Conservation (phyloP, 2,888 invertebrate species). For the Melanargia galathea region DNA sequence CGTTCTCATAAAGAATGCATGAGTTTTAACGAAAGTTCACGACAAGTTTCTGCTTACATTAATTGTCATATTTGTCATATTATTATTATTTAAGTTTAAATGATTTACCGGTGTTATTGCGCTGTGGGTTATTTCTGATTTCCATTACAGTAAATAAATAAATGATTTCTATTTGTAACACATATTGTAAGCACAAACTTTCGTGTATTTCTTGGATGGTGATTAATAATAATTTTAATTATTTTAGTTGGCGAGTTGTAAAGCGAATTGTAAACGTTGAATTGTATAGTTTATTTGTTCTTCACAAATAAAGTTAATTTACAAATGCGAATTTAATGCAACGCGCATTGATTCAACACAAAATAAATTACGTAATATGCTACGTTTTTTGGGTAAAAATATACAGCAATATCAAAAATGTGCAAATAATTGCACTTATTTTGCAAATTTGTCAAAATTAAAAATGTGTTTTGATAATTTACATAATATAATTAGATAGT, state of each 20-base stretch:
- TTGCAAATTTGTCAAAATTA: too few relatives aligned
- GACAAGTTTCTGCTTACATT: too few relatives aligned
- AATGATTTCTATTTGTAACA: slow-evolving; percentile 9
- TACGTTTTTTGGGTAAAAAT: too few relatives aligned
- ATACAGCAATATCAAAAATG: too few relatives aligned
- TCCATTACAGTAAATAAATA: slow-evolving; percentile 9
- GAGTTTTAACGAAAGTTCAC: too few relatives aligned
- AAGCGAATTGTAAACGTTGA: slow-evolving; percentile 9
- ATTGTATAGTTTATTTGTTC: slow-evolving; percentile 5
- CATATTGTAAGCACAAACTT: neutral
- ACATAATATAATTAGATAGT: too few relatives aligned
- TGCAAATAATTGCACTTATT: too few relatives aligned
- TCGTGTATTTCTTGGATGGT: neutral
- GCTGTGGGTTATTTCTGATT: slow-evolving; percentile 11
- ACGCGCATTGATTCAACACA: neutral
- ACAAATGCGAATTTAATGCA: neutral
- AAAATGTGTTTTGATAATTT: too few relatives aligned
- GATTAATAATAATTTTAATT: slow-evolving; percentile 1
- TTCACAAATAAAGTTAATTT: neutral
- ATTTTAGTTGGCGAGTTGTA: slow-evolving; percentile 19
- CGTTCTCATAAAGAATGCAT: too few relatives aligned
- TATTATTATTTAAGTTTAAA: too few relatives aligned
- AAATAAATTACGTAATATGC: neutral
- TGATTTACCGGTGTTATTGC: too few relatives aligned
- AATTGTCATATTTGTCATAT: too few relatives aligned